These are phyloP conservation scores for Chromobotia macracanthus DNA, from an alignment of 2,797 vertebrate species.

Conservation along the genomic window DNA sequence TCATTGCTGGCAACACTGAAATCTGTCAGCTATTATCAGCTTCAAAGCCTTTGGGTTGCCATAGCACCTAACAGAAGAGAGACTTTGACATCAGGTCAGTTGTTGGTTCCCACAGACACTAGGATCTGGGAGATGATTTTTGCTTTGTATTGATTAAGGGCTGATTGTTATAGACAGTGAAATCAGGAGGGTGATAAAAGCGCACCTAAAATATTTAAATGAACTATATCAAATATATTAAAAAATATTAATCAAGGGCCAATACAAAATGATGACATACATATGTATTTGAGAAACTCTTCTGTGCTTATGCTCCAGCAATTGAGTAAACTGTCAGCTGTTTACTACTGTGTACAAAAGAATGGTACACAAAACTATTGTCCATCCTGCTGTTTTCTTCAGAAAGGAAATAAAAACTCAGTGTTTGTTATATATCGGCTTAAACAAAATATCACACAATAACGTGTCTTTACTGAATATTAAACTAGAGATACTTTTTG, in stretches of 20 bases:
- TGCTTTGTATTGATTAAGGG: constrained; percentile 32
- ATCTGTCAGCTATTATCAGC: constrained; percentile 56
- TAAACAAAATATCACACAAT: not conserved
- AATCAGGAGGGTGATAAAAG: not conserved
- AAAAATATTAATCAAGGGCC: not conserved
- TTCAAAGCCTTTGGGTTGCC: constrained; percentile 55
- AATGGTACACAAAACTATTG: not conserved
- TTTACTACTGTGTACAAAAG: not conserved
- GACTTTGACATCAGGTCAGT: constrained; percentile 45
- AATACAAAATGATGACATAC: not conserved
- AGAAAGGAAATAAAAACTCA: not conserved
- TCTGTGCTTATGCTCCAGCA: not conserved
- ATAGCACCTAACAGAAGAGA: constrained; percentile 51
- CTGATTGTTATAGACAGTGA: not conserved
- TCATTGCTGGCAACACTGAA: constrained; percentile 42
- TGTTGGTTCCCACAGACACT: too few relatives aligned
- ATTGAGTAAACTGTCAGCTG: not conserved
- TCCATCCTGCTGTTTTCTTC: not conserved
- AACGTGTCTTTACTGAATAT: not conserved
- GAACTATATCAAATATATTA: not conserved
- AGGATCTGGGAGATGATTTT: constrained; percentile 32
- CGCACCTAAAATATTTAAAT: not conserved
- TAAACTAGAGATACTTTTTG: not conserved
- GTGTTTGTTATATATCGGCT: too few relatives aligned
- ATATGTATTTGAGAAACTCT: not conserved